Evolutionary conservation across 2,113 vertebrate genomes (phyloP).

Genomic region (Macrotus californicus): DNA sequence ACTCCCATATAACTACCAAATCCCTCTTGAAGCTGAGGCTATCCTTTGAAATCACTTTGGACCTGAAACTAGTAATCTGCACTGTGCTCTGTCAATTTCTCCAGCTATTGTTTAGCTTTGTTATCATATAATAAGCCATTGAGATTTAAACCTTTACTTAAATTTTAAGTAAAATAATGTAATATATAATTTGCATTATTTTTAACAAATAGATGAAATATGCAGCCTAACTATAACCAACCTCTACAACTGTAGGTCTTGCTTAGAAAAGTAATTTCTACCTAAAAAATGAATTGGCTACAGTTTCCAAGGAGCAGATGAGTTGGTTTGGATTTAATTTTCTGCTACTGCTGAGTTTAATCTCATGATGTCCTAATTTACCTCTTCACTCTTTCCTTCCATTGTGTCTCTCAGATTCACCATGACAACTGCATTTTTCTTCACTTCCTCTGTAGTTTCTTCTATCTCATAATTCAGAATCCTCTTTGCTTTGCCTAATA

Average conservation of each 20-base stretch:
- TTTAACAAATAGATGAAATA: background rate
- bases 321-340: slow-evolving; percentile 62
- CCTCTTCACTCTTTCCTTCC: background rate
- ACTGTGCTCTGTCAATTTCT: background rate
- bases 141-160: background rate
- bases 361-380: slow-evolving; percentile 52
- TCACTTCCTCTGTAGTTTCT: background rate
- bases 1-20: background rate
- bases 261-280: slow-evolving; percentile 9
- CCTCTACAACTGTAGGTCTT: background rate
- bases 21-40: background rate
- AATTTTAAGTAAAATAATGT: background rate
- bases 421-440: slow-evolving; percentile 40
- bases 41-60: background rate
- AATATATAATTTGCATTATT: background rate
- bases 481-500: background rate
- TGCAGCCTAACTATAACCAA: background rate
- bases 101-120: background rate
- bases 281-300: slow-evolving; percentile 46
- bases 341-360: slow-evolving; percentile 46
- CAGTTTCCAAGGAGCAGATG: slow-evolving; percentile 58
- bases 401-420: slow-evolving; percentile 25
- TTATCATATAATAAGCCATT: background rate
- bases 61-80: background rate
- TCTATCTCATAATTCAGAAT: slow-evolving; percentile 16